phyloP scores from a whole-genome alignment of 2,888 invertebrate species.

The Stenurella melanura region DNA sequence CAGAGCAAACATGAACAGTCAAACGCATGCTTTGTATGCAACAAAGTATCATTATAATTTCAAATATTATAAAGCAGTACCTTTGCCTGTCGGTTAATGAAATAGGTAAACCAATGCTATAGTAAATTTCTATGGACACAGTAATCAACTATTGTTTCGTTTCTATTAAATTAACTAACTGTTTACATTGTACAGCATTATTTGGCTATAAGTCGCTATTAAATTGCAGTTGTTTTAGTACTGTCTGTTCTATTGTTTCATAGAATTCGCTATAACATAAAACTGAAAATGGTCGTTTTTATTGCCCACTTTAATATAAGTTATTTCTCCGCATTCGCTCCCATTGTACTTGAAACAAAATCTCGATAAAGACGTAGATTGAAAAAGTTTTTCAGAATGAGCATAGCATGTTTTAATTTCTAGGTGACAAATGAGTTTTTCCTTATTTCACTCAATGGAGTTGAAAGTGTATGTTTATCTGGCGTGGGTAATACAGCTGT shows the following conservation, averaged over 20 bases:
- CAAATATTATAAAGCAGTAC: background rate
- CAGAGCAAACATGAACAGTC: too few species aligned
- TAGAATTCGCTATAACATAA: background rate
- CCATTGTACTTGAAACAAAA: constrained; percentile 15
- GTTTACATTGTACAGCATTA: constrained; percentile 5
- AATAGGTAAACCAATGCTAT: background rate
- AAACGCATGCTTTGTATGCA: too few species aligned
- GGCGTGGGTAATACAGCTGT: background rate
- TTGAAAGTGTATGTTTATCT: background rate
- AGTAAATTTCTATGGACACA: constrained; percentile 10
- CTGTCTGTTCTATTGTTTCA: background rate
- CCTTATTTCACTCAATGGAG: background rate
- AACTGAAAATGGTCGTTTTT: background rate
- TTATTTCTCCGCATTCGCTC: background rate
- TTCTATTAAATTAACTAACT: background rate
- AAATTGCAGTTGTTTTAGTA: background rate
- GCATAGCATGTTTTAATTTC: background rate
- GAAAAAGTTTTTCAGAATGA: background rate
- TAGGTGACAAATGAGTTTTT: constrained; percentile 1
- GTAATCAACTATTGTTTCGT: constrained; percentile 2
- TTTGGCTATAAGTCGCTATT: background rate
- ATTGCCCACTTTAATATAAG: background rate
- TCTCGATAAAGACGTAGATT: constrained; percentile 4
- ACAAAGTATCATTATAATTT: too few species aligned
- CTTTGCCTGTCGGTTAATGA: background rate